Percentiles rank a stretch among this genome's conserved stretches.
Conservation (phyloP, 2,113 vertebrate genomes). For the Corythornis vintsioides region DNA sequence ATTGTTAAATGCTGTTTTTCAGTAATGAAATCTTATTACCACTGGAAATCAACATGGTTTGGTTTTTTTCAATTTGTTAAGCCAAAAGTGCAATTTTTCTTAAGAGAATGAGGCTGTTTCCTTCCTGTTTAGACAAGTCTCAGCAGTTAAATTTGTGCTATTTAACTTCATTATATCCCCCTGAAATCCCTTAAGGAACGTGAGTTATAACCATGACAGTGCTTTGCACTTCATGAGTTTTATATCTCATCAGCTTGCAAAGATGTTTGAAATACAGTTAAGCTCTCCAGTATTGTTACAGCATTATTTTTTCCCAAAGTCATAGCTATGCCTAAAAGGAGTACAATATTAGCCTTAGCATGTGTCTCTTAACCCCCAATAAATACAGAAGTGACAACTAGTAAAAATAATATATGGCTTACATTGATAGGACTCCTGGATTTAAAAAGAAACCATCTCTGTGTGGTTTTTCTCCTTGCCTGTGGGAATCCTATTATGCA, state of each 20-base stretch:
- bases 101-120: neutral
- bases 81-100: neutral
- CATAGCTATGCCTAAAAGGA: neutral
- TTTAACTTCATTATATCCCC: slow-evolving; percentile 8
- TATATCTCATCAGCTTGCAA: neutral
- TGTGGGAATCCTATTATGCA: neutral
- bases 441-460: neutral
- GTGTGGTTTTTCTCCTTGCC: neutral
- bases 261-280: neutral
- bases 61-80: neutral
- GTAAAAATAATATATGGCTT: neutral
- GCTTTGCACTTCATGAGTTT: neutral
- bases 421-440: neutral
- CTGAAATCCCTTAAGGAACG: neutral
- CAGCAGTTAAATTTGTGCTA: neutral
- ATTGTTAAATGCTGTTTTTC: slow-evolving; percentile 14
- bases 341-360: neutral
- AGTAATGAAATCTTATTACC: neutral
- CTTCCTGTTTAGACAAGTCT: neutral
- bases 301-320: neutral
- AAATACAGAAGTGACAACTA: neutral
- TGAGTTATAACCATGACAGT: neutral
- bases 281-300: neutral
- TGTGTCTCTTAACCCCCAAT: neutral
- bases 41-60: neutral